Base-by-base conservation (phyloP, 2,888 invertebrate species). In the Epinotia brunnichana region DNA sequence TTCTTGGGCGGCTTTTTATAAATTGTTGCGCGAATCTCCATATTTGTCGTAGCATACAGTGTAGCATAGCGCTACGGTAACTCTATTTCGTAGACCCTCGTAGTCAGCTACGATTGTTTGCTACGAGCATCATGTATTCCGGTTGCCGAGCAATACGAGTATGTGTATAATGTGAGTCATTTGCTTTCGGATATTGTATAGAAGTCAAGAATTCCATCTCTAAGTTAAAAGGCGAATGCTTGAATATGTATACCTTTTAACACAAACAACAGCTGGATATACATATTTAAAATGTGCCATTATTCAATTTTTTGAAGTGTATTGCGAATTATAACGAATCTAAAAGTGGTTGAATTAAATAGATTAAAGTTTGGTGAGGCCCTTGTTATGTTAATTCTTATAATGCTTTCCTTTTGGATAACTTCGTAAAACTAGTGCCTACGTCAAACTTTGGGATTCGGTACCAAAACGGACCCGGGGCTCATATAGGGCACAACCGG, bases 1-100 rank as follows among this genome's bases (percentile, higher is more conserved):
- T 56, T 3, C n/a, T 0, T 19, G 10, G 3, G 44, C 15, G n/a
- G 61, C 15, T 44, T 60, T 53, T 21, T 66, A 71, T 51, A 69
- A 72, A 68, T 68, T 68, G 68, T 72, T 57, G 72, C 61, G 19
- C 54, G 60, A 54, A 56, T 67, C 39, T 68, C 61, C 72, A 68
- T 62, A 39, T 68, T 67, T 54, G 35, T 44, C 10, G 61, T 63
- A 48, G 24, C 7, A 29, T 3, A 2, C 39, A n/a, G n/a, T n/a
- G 66, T 67, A 62, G 70, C 66, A 48, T 60, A 60, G 64, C 60
- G 51, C 41, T 61, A 53, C 60, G 35, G 70, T 54, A 60, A 60
- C 60, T 44, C 44, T 61, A 54, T 61, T 71, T 54, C 67, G 71
- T 67, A 71, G 71, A 71, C 44, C 60, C 53, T 61, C 41, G 72